phyloP scores from a whole-genome alignment of 2,113 vertebrate species.

The Salvelinus alpinus region DNA sequence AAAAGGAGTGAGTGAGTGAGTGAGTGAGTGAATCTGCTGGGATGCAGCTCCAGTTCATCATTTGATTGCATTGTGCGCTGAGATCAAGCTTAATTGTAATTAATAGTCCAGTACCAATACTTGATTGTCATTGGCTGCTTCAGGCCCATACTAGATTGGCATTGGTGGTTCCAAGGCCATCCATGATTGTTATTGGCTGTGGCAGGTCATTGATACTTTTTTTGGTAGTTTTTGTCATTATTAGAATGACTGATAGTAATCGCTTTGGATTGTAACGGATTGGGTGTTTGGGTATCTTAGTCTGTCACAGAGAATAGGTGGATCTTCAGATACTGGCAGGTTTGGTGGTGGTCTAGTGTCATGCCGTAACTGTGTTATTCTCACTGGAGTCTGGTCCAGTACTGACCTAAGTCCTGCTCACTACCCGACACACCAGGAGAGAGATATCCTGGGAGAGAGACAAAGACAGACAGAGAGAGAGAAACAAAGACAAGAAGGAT shows the following conservation, averaged over 20 bases:
- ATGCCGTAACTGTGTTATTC: conserved; percentile 10
- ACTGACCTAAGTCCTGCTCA: conserved; percentile 60
- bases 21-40: background rate
- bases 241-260: background rate
- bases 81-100: conserved; percentile 12
- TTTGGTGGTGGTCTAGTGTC: conserved; percentile 5
- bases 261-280: conserved; percentile 16
- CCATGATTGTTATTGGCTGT: conserved; percentile 5
- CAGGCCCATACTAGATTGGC: conserved; percentile 5
- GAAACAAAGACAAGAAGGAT: background rate
- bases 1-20: background rate
- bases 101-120: background rate
- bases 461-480: conserved; percentile 12
- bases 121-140: conserved; percentile 20
- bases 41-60: conserved; percentile 6
- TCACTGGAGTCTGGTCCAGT: conserved; percentile 72
- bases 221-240: background rate
- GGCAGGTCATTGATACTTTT: background rate
- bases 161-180: background rate
- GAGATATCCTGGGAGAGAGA: conserved; percentile 40
- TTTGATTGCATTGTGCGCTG: background rate
- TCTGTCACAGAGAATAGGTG: background rate
- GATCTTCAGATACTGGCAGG: background rate
- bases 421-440: conserved; percentile 52
- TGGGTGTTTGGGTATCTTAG: background rate